Evolutionary conservation across 2,888 invertebrate species (phyloP), one percentile per base, ranked within the genome.

Genomic region (Nowickia ferox): DNA sequence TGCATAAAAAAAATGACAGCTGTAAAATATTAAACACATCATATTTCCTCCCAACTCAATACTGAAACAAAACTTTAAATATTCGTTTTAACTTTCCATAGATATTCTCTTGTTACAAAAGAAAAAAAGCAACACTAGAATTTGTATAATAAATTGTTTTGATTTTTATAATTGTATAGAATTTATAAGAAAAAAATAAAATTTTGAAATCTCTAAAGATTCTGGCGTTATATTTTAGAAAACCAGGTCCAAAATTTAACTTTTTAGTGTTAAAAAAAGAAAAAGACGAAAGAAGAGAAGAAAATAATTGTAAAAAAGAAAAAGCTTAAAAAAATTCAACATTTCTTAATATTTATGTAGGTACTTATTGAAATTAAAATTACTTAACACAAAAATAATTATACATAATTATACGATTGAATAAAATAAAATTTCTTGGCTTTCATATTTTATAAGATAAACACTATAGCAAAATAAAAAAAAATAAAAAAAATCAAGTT

Each of bases 311-410:
- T 48, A 69, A 40, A 17, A 78, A 84, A 74, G 46, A 5, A 51
- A 66, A 66, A 66, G 19, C 44, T 15, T 42, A 15, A 4, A 38
- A 63, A 74, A 66, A 72, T 40, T 59, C 11, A 48, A 65, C 6
- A 77, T 68, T 77, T 84, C 69, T 80, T 71, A 80, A 80, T 46
- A 71, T 76, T 53, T 80, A 80, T 75, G 71, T 84, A 80, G 80
- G 76, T 84, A 80, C 80, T 80, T 84, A 71, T 48, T 75, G 71
- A 72, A 78, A 69, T 42, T 61, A 78, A 59, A 61, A 59, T 38
- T 44, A 75, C 55, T 57, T 40, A 40, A 79, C 48, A 69, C 2
- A 57, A 68, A 74, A 48, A 63, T 15, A 42, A 30, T 66, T 30
- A 61, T 59, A 55, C 61, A 75, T 66, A 53, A 19, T 44, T 11